Evolutionary conservation across 1,140 invertebrate species (phyloP), one percentile per base, ranked within the genome.

Genomic region (Acromyrmex heyeri): DNA sequence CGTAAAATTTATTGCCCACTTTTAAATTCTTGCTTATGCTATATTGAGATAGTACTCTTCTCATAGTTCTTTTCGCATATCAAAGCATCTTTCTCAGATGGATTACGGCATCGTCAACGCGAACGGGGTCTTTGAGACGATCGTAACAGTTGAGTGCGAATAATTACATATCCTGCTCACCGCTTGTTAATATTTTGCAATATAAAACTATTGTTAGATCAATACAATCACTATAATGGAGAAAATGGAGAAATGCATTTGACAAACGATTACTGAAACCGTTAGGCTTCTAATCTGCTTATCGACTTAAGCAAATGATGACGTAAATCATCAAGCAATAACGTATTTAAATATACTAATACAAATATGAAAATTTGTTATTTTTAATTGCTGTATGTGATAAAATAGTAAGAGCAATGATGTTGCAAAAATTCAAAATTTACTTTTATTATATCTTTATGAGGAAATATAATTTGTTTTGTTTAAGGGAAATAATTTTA

Each of bases 21-120:
- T 69, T 81, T 55, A 50, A 53, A 21, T 81, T 10, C 10, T 44
- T 38, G 50, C 21, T 55, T 30, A 27, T 30, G 18, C 67, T 34
- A 12, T 16, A 30, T 73, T 59, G 38, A 61, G 72, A 59, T 38
- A 73, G 3, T 8, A 7, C 14, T 62, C 3, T 21, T n/a, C 38
- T 70, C 14, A 30, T 48, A 21, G 21, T 12, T 57, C 48, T 10
- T 79, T 21, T 81, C 65, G 34, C 21, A 4, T 72, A 72, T 82
- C 67, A 59, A 34, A 59, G 24, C 55, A 59, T 82, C 67, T 82
- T 82, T 73, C 79, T 82, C 79, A 73, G 67, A 82, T 82, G 24
- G 65, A 82, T 82, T 73, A 82, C 79, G 79, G 38, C 53, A 82
- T 30, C 53, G 65, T 57, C 34, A 67, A 82, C 21, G 38, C 38